A percentile compares a stretch with the other conserved stretches of the same genome.
Conservation (phyloP, 2,888 invertebrate genomes). For the Hypena proboscidalis region DNA sequence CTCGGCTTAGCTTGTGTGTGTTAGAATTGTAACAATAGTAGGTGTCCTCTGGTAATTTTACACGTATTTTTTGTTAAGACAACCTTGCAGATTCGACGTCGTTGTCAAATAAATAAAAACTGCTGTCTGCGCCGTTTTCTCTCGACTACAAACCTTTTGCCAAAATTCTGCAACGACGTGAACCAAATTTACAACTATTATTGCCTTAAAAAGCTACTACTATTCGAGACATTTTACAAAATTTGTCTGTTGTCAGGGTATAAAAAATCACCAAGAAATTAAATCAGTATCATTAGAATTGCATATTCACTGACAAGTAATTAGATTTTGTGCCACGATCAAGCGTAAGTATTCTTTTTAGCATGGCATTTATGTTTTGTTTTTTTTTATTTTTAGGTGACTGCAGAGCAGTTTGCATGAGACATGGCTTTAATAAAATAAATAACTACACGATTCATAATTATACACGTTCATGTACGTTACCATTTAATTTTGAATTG, state of each 20-base stretch:
- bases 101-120: constrained; percentile 32
- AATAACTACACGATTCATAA: constrained; percentile 67
- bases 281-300: constrained; percentile 23
- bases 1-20: constrained; percentile 76
- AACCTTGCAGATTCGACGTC: constrained; percentile 53
- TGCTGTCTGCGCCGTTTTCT: constrained; percentile 20
- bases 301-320: constrained; percentile 26
- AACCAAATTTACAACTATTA: constrained; percentile 20
- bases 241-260: constrained; percentile 9
- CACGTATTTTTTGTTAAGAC: constrained; percentile 57
- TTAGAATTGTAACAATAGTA: constrained; percentile 55
- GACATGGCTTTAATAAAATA: constrained; percentile 73
- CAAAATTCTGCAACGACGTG: constrained; percentile 17
- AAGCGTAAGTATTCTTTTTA: constrained; percentile 40
- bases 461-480: constrained; percentile 78
- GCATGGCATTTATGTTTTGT: constrained; percentile 59
- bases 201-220: constrained; percentile 14
- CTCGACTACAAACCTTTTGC: constrained; percentile 31
- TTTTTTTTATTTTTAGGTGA: constrained; percentile 69
- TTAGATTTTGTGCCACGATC: constrained; percentile 19
- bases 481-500: constrained; percentile 30
- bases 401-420: constrained; percentile 74
- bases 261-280: constrained; percentile 12
- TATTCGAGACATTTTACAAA: background rate
- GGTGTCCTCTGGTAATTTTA: constrained; percentile 51